Base-by-base conservation (phyloP, 2,797 vertebrate species). In the Otolemur crassicaudatus region DNA sequence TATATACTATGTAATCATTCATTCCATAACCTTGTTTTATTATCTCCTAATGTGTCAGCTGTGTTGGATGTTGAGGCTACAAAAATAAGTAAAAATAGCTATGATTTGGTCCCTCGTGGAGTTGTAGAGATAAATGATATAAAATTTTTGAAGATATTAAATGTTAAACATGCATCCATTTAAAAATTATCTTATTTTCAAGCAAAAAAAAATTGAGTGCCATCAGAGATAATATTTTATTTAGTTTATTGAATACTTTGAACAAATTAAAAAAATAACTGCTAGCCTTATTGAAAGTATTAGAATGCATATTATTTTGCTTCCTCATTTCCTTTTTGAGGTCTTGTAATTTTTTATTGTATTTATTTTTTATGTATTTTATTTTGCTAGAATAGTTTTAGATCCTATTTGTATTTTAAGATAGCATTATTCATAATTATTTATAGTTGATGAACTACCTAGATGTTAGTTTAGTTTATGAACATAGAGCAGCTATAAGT, bases 181-280 rank as follows among this genome's bases (percentile, higher is more conserved):
- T 92, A 67, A 92, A 92, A 69, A 25, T 73, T 85, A 17, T 86
- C 72, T 79, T 70, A 93, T 83, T 90, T 73, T 34, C 7, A 82
- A 76, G 43, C 7, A 29, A 70, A 43, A 29, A 27, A 70, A 25
- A 83, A 46, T 46, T 69, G 53, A 82, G 65, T 82, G 31, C 17
- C 4, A 20, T 90, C 43, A 70, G 61, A 92, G 40, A 43, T 34
- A 76, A 0, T 82, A 90, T 87, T 84, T 37, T 2, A 72, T 67
- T 80, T 60, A 63, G 20, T 75, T 95, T 76, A 46, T 76, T 86
- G 34, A 79, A n/a, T 72, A 65, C 70, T 85, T 91, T 73, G 73
- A 81, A 82, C 34, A 70, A 85, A 69, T 72, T 10, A 0, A 70
- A 86, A 80, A 90, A 87, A 73, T 67, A 87, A 75, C 20, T 81